Conservation (phyloP, 2,113 vertebrate species). For the Daboia siamensis region DNA sequence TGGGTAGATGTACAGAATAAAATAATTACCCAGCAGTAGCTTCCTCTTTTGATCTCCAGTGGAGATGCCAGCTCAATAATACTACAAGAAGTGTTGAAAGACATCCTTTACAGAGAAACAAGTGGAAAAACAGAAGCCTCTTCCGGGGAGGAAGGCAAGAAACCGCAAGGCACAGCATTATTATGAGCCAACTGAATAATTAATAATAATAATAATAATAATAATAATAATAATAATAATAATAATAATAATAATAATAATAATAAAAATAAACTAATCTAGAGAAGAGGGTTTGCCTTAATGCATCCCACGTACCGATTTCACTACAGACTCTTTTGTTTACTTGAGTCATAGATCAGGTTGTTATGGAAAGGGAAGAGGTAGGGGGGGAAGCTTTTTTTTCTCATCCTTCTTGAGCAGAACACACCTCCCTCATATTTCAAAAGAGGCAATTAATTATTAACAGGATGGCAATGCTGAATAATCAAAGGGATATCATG, state of each 20-base stretch:
- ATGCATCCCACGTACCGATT: too few species aligned
- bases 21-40: not conserved
- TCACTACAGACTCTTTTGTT: not conserved
- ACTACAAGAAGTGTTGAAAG: not conserved
- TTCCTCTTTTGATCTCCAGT: not conserved
- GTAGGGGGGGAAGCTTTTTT: too few species aligned
- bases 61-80: not conserved
- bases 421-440: constrained; percentile 16
- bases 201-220: too few species aligned
- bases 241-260: not conserved
- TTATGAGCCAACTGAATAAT: not conserved
- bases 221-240: too few species aligned
- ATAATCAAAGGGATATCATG: constrained; percentile 26
- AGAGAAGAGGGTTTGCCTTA: not conserved
- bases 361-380: not conserved
- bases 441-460: constrained; percentile 31
- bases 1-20: not conserved
- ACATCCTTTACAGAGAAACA: not conserved
- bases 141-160: not conserved
- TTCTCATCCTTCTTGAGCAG: not conserved
- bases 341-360: not conserved
- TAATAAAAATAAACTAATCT: not conserved
- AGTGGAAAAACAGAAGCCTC: not conserved
- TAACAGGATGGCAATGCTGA: constrained; percentile 17
- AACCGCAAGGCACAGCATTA: not conserved